Evolutionary conservation across 1,140 invertebrate species (phyloP), one percentile per base, ranked within the genome.

Genomic region (Oncopeltus fasciatus): DNA sequence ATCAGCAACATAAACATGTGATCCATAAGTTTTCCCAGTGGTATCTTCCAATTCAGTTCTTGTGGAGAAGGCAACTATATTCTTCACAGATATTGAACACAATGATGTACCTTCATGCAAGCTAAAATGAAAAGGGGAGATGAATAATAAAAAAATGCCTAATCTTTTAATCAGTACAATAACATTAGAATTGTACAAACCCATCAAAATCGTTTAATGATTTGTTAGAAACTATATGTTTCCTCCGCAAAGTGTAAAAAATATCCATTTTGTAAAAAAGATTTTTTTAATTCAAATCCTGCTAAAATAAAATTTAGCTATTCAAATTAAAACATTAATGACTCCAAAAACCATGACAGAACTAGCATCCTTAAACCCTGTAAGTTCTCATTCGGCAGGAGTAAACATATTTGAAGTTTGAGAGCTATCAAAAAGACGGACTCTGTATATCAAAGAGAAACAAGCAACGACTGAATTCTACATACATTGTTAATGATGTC

Each of bases 1-100:
- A 72, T 94, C 90, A 66, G 86, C 85, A 4, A 92, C 85, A 73
- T 91, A 93, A 49, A 92, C 87, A 73, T 90, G 82, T 24, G 82
- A 85, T 29, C 83, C 83, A 78, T 83, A 85, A 57, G 80, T 82
- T 69, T 82, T 81, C 11, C 81, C 82, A 57, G 75, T 78, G 14
- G 68, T 70, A 67, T 88, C 85, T 49, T 81, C 77, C 51, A 86
- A 75, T 72, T 83, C 84, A 57, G 78, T 86, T 16, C 80, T 80
- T 53, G 83, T 85, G 20, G 84, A 85, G 70, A 90, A 92, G 0
- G 89, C 89, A 21, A 89, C 81, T 44, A 90, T 83, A 74, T 92
- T 92, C 24, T 79, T 79, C 53, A 80, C 79, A 2, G 88, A 92
- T 68, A 91, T 64, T 56, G 49, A 61, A 62, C 67, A 68, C 14